Percentiles rank a stretch among this genome's conserved stretches.
Conservation (phyloP, 2,113 vertebrate genomes). For the Siniperca chuatsi region DNA sequence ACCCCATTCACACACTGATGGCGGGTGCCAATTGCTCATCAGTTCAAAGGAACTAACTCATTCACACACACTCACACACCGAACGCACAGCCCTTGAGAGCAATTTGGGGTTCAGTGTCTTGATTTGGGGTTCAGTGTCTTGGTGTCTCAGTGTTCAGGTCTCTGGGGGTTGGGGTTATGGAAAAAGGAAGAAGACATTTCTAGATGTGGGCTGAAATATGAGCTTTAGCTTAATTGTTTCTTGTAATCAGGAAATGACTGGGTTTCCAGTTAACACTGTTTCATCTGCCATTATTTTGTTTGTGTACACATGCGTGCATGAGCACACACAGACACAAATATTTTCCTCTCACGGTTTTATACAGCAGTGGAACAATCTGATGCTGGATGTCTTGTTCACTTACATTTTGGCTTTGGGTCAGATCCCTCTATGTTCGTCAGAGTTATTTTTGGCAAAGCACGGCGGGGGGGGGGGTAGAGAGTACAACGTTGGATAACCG, state of each 20-base stretch:
- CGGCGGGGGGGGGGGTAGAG: slow-evolving; percentile 37
- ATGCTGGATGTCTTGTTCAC: slow-evolving; percentile 54
- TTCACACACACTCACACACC: too few relatives aligned
- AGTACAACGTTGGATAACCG: slow-evolving; percentile 59
- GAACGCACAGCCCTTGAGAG: too few relatives aligned
- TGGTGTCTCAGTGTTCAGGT: not conserved
- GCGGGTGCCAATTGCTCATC: too few relatives aligned
- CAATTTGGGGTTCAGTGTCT: too few relatives aligned
- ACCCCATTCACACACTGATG: too few relatives aligned
- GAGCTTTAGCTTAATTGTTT: slow-evolving; percentile 43
- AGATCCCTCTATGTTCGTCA: slow-evolving; percentile 49
- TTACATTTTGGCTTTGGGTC: slow-evolving; percentile 63
- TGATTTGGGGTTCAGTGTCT: too few relatives aligned
- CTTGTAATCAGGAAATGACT: slow-evolving; percentile 61
- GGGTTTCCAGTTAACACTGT: slow-evolving; percentile 42
- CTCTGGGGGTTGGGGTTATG: slow-evolving; percentile 38
- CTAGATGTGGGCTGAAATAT: slow-evolving; percentile 41
- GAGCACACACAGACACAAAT: slow-evolving; percentile 23
- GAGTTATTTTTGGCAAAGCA: slow-evolving; percentile 73
- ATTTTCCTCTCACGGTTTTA: slow-evolving; percentile 36
- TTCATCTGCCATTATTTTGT: slow-evolving; percentile 54
- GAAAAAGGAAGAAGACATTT: slow-evolving; percentile 52
- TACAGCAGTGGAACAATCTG: slow-evolving; percentile 55
- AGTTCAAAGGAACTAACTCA: too few relatives aligned
- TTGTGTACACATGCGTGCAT: slow-evolving; percentile 33